Percentiles rank a stretch among this genome's conserved stretches.
These are phyloP conservation scores for Machimus rusticus DNA, from an alignment of 2,888 invertebrate species.

Conservation along the genomic window DNA sequence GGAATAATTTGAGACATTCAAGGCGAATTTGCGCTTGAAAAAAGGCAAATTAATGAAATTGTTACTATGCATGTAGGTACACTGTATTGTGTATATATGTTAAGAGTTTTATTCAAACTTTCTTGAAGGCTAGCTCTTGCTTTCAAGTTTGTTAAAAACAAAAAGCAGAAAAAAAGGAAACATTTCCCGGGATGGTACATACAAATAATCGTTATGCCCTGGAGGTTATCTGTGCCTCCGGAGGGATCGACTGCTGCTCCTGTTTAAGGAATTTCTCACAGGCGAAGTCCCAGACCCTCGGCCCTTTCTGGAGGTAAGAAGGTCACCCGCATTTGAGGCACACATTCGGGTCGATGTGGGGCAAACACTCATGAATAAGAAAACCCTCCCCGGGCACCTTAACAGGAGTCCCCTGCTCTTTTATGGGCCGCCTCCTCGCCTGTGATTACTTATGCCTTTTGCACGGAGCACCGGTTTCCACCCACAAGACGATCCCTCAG, in stretches of 20 bases:
- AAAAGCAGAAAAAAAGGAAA: background rate
- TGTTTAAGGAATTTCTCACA: background rate
- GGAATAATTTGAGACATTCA: too few species aligned
- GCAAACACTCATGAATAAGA: slow-evolving; percentile 38
- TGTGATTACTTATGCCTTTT: slow-evolving; percentile 24
- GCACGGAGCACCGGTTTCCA: background rate
- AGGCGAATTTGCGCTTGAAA: too few species aligned
- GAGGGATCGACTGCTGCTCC: background rate
- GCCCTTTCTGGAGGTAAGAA: background rate
- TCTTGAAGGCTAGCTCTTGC: background rate
- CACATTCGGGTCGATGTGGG: slow-evolving; percentile 29
- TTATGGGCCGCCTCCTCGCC: background rate
- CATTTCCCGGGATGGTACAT: background rate
- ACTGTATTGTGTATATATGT: background rate
- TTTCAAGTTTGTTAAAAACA: background rate
- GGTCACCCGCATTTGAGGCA: slow-evolving; percentile 38
- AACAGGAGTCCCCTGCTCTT: slow-evolving; percentile 2
- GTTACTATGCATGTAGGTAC: too few species aligned
- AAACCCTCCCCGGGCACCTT: background rate
- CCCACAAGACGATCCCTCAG: background rate
- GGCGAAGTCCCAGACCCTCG: background rate
- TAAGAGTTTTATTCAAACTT: background rate
- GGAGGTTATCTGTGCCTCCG: background rate
- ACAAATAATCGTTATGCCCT: background rate
- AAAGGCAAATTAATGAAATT: too few species aligned